Percentiles rank a stretch among this genome's conserved stretches.
Conservation (phyloP, 2,888 invertebrate genomes). For the Temnothorax unifasciatus region DNA sequence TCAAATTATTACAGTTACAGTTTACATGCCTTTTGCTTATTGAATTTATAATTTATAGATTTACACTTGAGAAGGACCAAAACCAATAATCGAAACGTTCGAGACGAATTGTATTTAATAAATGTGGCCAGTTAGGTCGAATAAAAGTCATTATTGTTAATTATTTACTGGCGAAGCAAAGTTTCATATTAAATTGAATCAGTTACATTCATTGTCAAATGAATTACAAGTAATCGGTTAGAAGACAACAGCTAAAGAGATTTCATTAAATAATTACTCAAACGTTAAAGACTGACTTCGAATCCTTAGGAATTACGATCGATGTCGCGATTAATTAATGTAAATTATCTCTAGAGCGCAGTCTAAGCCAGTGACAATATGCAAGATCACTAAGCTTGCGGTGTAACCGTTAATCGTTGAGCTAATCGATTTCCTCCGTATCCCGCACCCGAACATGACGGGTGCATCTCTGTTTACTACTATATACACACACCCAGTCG, state of each 20-base stretch:
- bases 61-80: too few species aligned
- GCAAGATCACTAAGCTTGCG: slow-evolving; percentile 42
- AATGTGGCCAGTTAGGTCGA: too few species aligned
- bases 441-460: slow-evolving; percentile 37
- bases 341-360: slow-evolving; percentile 31
- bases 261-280: neutral
- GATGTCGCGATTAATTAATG: slow-evolving; percentile 45
- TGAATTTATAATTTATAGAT: too few species aligned
- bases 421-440: slow-evolving; percentile 52
- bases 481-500: neutral
- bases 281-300: neutral
- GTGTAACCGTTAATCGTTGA: slow-evolving; percentile 50
- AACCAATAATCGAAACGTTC: too few species aligned
- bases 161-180: too few species aligned
- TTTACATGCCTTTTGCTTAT: too few species aligned
- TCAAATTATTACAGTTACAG: too few species aligned
- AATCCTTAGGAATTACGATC: neutral
- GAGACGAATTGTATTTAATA: too few species aligned
- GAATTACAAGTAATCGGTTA: neutral
- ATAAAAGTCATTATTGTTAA: too few species aligned
- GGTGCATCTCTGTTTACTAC: slow-evolving; percentile 41
- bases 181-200: too few species aligned
- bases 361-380: slow-evolving; percentile 45
- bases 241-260: neutral
- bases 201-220: neutral